Evolutionary conservation across 2,113 vertebrate genomes (phyloP), one percentile per base, ranked within the genome.

Genomic region (Anthoscopus minutus): DNA sequence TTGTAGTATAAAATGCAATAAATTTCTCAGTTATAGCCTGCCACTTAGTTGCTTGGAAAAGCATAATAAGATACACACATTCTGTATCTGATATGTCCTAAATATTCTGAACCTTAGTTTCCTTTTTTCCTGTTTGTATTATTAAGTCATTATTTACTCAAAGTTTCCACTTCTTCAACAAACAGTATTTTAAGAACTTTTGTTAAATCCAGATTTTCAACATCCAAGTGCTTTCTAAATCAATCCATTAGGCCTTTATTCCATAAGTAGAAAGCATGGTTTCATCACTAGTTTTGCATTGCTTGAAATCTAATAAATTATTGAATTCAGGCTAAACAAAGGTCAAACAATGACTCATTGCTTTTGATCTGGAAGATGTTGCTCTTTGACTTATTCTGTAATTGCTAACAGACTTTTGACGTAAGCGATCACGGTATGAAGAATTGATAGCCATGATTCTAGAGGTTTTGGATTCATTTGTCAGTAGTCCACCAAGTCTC

Each of bases 271-370:
- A 93, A 92, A 95, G 9, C 21, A 48, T 11, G 17, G 4, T 64
- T 93, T 88, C 56, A 35, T 78, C 28, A 47, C 12, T 31, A 76
- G 50, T 86, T 95, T 94, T 89, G 65, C 54, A 76, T 53, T 80
- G 50, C 54, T 89, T 91, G 74, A 94, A 96, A 89, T 40, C 40
- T 84, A 65, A 7, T 62, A 79, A 92, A 30, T 93, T 87, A 79
- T 50, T 87, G 72, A 93, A 91, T 88, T 83, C 60, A 81, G 37
- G 40, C 31, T 87, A 90, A 94, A 89, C 45, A 88, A 81, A 86
- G 92, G 83, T 84, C 93, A 96, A 70, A 96, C n/a, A 93, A 73
- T 96, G 88, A 96, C 60, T 89, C 93, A 94, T 78, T 74, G 53
- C 31, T 95, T 93, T 76, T 80, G 65, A 89, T 79, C n/a, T 35